Evolutionary conservation across 2,888 invertebrate genomes (phyloP).

Genomic region (Tinea trinotella): DNA sequence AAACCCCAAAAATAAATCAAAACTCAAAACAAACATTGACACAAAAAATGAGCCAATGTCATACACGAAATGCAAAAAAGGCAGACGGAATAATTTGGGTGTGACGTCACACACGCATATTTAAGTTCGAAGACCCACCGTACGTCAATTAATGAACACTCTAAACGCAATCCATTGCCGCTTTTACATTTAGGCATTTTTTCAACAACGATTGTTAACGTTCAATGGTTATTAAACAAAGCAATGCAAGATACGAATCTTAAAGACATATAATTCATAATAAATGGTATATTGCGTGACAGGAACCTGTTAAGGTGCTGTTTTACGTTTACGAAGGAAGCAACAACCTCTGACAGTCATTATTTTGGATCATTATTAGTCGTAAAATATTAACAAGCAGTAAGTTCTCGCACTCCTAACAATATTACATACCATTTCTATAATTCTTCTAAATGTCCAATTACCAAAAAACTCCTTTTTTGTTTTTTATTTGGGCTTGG

Average conservation of each 20-base stretch:
- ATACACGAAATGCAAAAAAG: constrained; percentile 5
- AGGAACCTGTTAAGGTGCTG: constrained; percentile 15
- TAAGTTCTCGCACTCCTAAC: constrained; percentile 15
- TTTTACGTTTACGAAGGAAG: constrained; percentile 9
- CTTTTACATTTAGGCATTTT: background rate
- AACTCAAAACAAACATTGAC: too few species aligned
- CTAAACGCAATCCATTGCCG: background rate
- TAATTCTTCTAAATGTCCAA: too few species aligned
- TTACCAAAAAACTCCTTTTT: too few species aligned
- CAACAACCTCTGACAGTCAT: constrained; percentile 18
- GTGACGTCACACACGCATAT: background rate
- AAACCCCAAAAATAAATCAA: too few species aligned
- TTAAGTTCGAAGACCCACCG: constrained; percentile 2
- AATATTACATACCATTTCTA: constrained; percentile 3
- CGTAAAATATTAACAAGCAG: constrained; percentile 18
- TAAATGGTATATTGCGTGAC: constrained; percentile 11
- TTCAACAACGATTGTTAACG: background rate
- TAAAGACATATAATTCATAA: constrained; percentile 11
- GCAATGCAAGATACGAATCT: constrained; percentile 1
- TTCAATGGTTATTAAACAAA: constrained; percentile 11
- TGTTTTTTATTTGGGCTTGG: too few species aligned
- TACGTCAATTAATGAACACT: background rate
- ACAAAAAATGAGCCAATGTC: background rate
- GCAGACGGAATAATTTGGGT: constrained; percentile 8
- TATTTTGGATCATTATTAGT: constrained; percentile 11